phyloP scores from a whole-genome alignment of 1,140 invertebrate species.

The Anthonomus grandis region DNA sequence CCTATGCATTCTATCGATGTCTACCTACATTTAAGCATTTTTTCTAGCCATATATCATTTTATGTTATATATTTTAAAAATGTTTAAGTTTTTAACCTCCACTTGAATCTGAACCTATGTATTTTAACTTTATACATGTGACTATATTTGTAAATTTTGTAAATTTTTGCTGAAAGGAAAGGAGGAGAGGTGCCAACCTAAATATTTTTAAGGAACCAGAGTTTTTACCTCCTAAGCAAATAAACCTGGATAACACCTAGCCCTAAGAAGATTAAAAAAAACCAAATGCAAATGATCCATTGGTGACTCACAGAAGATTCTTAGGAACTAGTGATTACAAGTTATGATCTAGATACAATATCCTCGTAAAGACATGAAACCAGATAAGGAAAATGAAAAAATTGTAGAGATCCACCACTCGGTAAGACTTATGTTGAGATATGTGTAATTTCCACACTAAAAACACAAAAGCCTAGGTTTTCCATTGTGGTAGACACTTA shows the following conservation, averaged over 20 bases:
- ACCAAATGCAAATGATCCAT: constrained; percentile 27
- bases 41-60: too few species aligned
- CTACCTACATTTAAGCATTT: too few species aligned
- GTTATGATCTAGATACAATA: constrained; percentile 48
- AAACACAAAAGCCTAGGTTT: constrained; percentile 65
- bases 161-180: too few species aligned
- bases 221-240: constrained; percentile 55
- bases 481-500: constrained; percentile 63
- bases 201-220: constrained; percentile 60
- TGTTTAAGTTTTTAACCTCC: too few species aligned
- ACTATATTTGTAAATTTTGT: too few species aligned
- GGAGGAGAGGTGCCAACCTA: constrained; percentile 62
- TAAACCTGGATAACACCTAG: constrained; percentile 49
- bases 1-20: too few species aligned
- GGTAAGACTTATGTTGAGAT: constrained; percentile 57
- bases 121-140: too few species aligned
- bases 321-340: constrained; percentile 59
- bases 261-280: constrained; percentile 39
- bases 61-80: too few species aligned
- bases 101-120: too few species aligned
- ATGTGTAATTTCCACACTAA: constrained; percentile 62
- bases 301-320: constrained; percentile 55
- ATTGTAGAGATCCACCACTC: constrained; percentile 24
- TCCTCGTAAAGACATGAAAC: constrained; percentile 39
- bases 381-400: constrained; percentile 27